Evolutionary conservation across 2,888 invertebrate species (phyloP).

Genomic region (Cerastis rubricosa): DNA sequence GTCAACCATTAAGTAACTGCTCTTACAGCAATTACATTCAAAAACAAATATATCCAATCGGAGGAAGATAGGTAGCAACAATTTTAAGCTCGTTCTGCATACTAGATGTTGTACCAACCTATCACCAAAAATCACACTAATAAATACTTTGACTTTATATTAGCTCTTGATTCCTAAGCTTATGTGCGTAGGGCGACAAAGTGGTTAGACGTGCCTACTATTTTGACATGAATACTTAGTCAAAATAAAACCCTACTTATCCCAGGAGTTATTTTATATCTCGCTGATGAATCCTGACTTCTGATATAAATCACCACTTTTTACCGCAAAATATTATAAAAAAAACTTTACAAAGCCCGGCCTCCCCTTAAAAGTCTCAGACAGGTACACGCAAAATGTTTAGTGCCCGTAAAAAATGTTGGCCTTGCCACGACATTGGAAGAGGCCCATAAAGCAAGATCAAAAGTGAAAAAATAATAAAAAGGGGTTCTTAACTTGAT

Average conservation of each 20-base stretch:
- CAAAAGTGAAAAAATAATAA: neutral
- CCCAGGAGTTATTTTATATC: neutral
- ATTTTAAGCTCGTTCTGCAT: neutral
- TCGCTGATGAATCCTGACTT: neutral
- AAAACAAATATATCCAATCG: neutral
- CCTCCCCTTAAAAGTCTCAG: neutral
- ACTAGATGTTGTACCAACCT: neutral
- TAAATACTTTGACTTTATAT: too few species aligned
- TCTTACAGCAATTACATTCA: neutral
- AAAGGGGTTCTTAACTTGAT: slow-evolving; percentile 73
- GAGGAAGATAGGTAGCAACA: neutral
- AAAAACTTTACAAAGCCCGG: neutral
- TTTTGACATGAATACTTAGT: too few species aligned
- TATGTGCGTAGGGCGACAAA: neutral
- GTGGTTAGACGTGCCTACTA: neutral
- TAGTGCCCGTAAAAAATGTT: neutral
- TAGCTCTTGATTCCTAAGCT: neutral
- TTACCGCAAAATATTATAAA: neutral
- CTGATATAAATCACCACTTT: neutral
- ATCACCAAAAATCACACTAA: too few species aligned
- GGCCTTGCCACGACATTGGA: too few species aligned
- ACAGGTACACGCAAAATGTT: neutral
- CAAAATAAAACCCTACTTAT: neutral
- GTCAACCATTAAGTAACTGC: neutral
- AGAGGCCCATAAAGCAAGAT: neutral